phyloP scores from a whole-genome alignment of 2,888 invertebrate species.

The Deilephila elpenor region DNA sequence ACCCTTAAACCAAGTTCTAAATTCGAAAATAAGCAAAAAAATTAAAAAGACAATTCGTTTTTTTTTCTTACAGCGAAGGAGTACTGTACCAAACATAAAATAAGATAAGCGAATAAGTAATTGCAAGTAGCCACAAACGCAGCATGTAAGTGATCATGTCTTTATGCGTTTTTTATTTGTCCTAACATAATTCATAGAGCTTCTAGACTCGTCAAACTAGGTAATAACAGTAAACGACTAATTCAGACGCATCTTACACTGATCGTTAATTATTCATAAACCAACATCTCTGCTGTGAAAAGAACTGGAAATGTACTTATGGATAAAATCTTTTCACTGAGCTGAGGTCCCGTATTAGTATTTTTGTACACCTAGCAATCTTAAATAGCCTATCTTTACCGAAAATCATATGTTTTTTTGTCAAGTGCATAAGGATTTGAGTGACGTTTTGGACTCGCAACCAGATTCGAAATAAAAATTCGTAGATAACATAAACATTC shows the following conservation, averaged over 20 bases:
- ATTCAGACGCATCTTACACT: neutral
- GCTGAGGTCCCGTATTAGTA: neutral
- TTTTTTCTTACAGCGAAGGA: neutral
- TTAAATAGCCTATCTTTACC: neutral
- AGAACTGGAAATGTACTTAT: neutral
- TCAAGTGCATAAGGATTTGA: too few relatives aligned
- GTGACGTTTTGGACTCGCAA: too few relatives aligned
- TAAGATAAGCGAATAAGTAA: neutral
- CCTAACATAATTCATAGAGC: neutral
- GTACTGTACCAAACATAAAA: neutral
- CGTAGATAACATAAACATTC: too few relatives aligned
- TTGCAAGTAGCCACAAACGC: neutral
- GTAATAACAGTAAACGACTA: neutral
- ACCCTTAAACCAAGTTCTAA: too few relatives aligned
- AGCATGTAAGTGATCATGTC: neutral
- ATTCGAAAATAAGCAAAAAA: neutral
- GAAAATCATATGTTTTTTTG: too few relatives aligned
- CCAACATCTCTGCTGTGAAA: neutral
- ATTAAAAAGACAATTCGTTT: neutral
- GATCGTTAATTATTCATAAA: constrained; percentile 2
- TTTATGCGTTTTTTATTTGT: neutral
- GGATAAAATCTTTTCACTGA: neutral
- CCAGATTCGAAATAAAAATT: too few relatives aligned
- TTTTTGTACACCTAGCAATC: neutral
- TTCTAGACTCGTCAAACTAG: neutral